A percentile compares a stretch with the other conserved stretches of the same genome.
Evolutionary conservation across 2,113 vertebrate genomes (phyloP).

Genomic region (Sturnira hondurensis): DNA sequence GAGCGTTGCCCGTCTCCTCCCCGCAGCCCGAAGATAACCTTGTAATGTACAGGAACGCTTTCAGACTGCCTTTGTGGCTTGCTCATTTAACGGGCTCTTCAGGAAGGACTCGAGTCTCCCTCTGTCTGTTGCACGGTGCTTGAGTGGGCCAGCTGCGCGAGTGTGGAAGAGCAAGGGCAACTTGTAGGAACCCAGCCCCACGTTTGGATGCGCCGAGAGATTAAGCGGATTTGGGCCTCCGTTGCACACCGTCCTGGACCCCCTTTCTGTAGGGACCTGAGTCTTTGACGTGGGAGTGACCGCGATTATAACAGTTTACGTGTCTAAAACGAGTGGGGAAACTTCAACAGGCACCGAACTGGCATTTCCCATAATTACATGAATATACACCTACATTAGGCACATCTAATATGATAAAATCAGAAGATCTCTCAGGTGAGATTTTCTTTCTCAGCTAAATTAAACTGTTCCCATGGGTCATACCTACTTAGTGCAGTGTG

Average conservation of each 20-base stretch:
- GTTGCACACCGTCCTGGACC: not conserved
- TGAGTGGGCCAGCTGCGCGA: not conserved
- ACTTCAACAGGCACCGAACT: not conserved
- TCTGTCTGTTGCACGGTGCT: not conserved
- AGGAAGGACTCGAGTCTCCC: not conserved
- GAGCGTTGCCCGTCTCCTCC: not conserved
- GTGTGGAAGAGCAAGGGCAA: not conserved
- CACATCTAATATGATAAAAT: conserved; percentile 12
- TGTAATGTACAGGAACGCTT: not conserved
- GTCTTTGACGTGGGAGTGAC: not conserved
- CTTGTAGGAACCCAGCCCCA: not conserved
- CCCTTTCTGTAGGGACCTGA: not conserved
- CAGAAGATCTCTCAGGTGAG: conserved; percentile 25
- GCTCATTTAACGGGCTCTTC: not conserved
- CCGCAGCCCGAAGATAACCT: not conserved
- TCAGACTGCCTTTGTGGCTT: not conserved
- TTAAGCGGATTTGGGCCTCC: too few species aligned
- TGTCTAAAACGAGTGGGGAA: not conserved
- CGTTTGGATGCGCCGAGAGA: not conserved
- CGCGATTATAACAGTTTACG: not conserved
- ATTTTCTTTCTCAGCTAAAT: conserved; percentile 11
- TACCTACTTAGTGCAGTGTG: not conserved
- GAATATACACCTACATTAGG: not conserved
- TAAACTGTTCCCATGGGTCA: not conserved
- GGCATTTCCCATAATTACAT: conserved; percentile 14